A percentile compares a stretch with the other conserved stretches of the same genome.
These are phyloP conservation scores for Barypeithes pellucidus DNA, from an alignment of 2,888 invertebrate genomes.

Conservation along the genomic window DNA sequence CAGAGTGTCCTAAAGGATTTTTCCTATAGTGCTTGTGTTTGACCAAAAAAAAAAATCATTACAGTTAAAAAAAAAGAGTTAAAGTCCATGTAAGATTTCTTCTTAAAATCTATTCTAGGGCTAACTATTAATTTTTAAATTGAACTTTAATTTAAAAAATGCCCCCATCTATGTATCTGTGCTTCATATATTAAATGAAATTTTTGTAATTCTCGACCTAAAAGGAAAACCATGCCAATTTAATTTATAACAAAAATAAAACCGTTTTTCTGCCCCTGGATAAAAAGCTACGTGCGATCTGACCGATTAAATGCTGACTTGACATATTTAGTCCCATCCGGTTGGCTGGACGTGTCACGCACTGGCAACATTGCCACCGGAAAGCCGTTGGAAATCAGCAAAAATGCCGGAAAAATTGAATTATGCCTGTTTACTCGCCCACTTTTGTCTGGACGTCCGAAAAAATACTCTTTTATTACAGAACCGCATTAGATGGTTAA, in stretches of 20 bases:
- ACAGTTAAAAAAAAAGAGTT: too few species aligned
- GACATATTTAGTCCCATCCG: slow-evolving; percentile 44
- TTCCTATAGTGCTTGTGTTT: too few species aligned
- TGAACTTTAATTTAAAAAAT: too few species aligned
- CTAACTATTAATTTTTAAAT: too few species aligned
- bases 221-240: slow-evolving; percentile 16
- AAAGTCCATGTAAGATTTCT: too few species aligned
- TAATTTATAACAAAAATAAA: slow-evolving; percentile 25
- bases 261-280: slow-evolving; percentile 10
- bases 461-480: slow-evolving; percentile 30
- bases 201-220: slow-evolving; percentile 3
- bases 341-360: slow-evolving; percentile 49
- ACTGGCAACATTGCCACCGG: slow-evolving; percentile 42
- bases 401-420: slow-evolving; percentile 52
- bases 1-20: too few species aligned
- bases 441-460: slow-evolving; percentile 32
- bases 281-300: slow-evolving; percentile 36
- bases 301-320: slow-evolving; percentile 49
- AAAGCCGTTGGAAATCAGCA: slow-evolving; percentile 49
- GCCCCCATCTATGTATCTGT: background rate
- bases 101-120: too few species aligned
- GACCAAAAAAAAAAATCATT: too few species aligned
- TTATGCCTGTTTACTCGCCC: slow-evolving; percentile 45
- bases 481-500: background rate
- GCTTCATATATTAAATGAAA: background rate